phyloP scores from a whole-genome alignment of 2,797 vertebrate species.

The Epinephelus awoara region DNA sequence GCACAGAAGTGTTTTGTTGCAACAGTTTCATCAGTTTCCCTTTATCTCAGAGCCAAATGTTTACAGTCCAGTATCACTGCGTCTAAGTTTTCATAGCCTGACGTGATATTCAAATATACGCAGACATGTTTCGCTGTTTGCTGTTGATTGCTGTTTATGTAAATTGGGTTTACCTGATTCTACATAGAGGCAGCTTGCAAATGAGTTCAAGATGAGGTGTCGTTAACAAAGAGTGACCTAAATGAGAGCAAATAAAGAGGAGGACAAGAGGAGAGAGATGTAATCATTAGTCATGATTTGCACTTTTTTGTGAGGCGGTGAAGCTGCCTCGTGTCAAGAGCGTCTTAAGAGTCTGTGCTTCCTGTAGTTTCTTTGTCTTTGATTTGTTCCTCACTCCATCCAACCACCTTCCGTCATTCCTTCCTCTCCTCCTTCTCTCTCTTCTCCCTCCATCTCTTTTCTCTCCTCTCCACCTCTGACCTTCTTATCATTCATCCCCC shows the following conservation, averaged over 20 bases:
- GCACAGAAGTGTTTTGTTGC: background rate
- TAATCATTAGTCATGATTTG: conserved; percentile 6
- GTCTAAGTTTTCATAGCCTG: background rate
- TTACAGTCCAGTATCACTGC: background rate
- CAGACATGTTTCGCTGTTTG: background rate
- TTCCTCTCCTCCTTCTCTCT: background rate
- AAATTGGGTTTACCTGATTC: background rate
- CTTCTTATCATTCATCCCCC: conserved; percentile 33
- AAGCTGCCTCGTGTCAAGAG: conserved; percentile 6
- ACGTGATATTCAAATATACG: background rate
- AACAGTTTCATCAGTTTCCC: background rate
- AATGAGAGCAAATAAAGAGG: conserved; percentile 1
- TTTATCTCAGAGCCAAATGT: background rate
- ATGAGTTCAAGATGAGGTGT: background rate
- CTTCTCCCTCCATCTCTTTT: background rate
- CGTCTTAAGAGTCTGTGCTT: background rate
- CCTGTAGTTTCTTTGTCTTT: conserved; percentile 33
- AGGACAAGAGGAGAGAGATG: background rate
- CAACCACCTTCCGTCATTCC: conserved; percentile 19
- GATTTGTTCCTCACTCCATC: conserved; percentile 16
- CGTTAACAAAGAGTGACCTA: background rate
- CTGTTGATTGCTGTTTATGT: background rate
- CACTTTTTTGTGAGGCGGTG: conserved; percentile 14
- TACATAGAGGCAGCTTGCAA: background rate
- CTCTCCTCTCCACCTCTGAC: conserved; percentile 16